These are phyloP conservation scores for Hydrozoanthus tunicans DNA, from an alignment of 64 coral and sea anemone genomes.

Conservation along the genomic window DNA sequence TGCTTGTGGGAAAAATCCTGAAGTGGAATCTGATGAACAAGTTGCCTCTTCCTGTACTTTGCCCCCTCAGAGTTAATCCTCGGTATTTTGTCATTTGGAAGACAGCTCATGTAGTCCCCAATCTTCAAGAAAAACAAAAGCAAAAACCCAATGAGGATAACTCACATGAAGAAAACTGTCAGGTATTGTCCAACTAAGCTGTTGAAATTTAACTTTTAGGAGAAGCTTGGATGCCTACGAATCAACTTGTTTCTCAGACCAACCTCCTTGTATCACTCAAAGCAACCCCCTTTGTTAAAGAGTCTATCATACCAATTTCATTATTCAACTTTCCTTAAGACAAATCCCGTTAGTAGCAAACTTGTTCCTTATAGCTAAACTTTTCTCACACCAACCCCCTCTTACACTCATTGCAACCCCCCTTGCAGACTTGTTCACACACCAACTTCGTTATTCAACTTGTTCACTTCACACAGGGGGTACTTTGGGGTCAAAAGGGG, in stretches of 20 bases:
- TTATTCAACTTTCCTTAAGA: not conserved
- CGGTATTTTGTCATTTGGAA: slow-evolving; percentile 73
- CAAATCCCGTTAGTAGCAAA: not conserved
- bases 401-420: slow-evolving; percentile 9
- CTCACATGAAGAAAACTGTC: too few species aligned
- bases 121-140: slow-evolving; percentile 63
- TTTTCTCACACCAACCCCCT: slow-evolving; percentile 9
- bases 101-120: slow-evolving; percentile 71
- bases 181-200: too few species aligned
- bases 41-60: slow-evolving; percentile 66
- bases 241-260: too few species aligned
- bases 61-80: slow-evolving; percentile 71
- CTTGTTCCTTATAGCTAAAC: not conserved
- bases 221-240: too few species aligned
- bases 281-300: too few species aligned
- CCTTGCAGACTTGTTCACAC: not conserved
- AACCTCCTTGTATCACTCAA: too few species aligned
- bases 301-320: too few species aligned
- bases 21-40: slow-evolving; percentile 83
- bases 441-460: slow-evolving; percentile 2
- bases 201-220: too few species aligned
- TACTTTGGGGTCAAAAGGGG: not conserved
- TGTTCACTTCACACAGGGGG: not conserved
- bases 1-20: slow-evolving; percentile 96
- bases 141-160: not conserved